A percentile compares a stretch with the other conserved stretches of the same genome.
Conservation (phyloP, 2,888 invertebrate genomes). For the Therioaphis trifolii region DNA sequence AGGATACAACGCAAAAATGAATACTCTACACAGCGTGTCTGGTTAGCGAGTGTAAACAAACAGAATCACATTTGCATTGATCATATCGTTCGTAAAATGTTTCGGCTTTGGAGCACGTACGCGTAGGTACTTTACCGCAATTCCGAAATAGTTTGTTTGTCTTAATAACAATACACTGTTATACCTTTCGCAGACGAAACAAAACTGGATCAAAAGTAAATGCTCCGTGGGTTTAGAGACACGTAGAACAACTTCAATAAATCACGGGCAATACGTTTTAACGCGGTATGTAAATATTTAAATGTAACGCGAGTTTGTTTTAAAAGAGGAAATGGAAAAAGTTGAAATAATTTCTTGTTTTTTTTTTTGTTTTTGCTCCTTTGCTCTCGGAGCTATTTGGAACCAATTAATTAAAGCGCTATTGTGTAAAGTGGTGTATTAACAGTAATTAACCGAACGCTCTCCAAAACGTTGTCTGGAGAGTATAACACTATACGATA, state of each 20-base stretch:
- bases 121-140: neutral
- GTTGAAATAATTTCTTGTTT: neutral
- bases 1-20: neutral
- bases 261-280: neutral
- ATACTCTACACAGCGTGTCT: neutral
- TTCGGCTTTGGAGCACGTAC: conserved; percentile 26
- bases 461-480: neutral
- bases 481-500: neutral
- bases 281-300: neutral
- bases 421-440: neutral
- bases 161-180: neutral
- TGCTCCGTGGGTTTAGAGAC: neutral
- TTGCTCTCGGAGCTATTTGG: neutral
- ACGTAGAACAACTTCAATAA: neutral
- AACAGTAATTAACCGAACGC: neutral
- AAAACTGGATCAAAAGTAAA: neutral
- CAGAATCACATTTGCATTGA: conserved; percentile 9
- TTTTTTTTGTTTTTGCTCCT: too few species aligned
- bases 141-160: conserved; percentile 17
- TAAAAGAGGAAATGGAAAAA: neutral
- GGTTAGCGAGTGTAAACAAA: conserved; percentile 9
- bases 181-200: conserved; percentile 8
- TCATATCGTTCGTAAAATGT: conserved; percentile 14
- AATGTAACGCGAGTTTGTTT: neutral
- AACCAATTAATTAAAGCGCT: neutral